phyloP scores from a whole-genome alignment of 64 coral and sea anemone genomes.

The Trachythela sp. region DNA sequence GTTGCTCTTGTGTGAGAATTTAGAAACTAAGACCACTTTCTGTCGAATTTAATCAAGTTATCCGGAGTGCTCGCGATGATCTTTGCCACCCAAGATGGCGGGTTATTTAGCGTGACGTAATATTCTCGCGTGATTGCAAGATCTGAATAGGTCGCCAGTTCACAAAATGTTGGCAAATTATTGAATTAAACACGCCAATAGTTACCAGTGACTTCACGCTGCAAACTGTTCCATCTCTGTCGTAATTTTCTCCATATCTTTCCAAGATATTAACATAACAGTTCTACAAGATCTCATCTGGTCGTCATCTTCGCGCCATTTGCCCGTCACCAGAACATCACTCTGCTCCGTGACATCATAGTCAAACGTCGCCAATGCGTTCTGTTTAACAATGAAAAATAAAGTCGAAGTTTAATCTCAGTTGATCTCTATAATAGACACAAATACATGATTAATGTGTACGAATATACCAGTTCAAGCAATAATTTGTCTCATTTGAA shows the following conservation, averaged over 20 bases:
- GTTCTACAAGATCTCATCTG: background rate
- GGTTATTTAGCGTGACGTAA: too few species aligned
- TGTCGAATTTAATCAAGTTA: too few species aligned
- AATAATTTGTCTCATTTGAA: too few species aligned
- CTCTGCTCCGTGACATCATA: background rate
- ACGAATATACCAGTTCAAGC: too few species aligned
- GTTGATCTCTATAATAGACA: background rate
- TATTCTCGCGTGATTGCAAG: too few species aligned
- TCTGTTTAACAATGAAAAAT: background rate
- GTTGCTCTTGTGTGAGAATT: too few species aligned
- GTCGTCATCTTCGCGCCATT: background rate
- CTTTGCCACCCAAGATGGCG: too few species aligned
- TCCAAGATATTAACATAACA: conserved; percentile 1
- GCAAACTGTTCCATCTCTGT: conserved; percentile 2
- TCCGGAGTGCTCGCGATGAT: too few species aligned
- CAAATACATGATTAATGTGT: too few species aligned
- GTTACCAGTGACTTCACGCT: background rate
- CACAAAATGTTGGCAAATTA: too few species aligned
- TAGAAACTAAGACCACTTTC: too few species aligned
- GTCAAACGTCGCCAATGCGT: background rate
- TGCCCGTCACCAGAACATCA: conserved; percentile 5
- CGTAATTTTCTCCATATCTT: background rate
- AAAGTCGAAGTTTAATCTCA: background rate
- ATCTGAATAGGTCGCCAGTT: too few species aligned
- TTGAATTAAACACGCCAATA: background rate